Evolutionary conservation across 2,888 invertebrate species (phyloP), one percentile per base, ranked within the genome.

Genomic region (Agrilus mali): DNA sequence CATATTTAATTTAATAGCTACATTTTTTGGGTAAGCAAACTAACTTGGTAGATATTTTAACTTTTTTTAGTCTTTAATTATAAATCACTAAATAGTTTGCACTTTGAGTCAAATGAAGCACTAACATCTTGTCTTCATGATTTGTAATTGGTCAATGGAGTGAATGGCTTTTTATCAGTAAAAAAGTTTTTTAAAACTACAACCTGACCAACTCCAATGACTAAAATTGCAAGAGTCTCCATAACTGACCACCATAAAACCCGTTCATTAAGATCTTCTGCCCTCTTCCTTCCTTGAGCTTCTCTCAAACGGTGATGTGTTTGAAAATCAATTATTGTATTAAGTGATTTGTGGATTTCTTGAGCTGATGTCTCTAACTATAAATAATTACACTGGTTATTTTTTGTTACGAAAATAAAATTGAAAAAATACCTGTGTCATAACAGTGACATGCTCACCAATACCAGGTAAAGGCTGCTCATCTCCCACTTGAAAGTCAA

Each of bases 401-500:
- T 22, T 17, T 39, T 33, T 31, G 15, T 5, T 40, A 12, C 12
- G 35, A 14, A 38, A 44, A 35, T 38, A 32, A 42, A n/a, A 12
- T 15, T 38, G 40, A 31, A 38, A 42, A 2, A 43, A 38, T 52
- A 86, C 86, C 79, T 89, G 88, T 47, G 96, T 96, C 69, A 96
- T 79, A 13, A 90, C 95, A 40, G 94, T 93, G 7, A 83, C 81
- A 65, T 92, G 92, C 55, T 88, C 88, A 32, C 86, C 86, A 43
- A 88, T 68, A 13, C 90, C 90, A 12, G 89, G 88, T 17, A 90
- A 67, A 1, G 87, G 79, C 38, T 78, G 75, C 65, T 94, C 93
- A 14, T 94, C 92, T 3, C 95, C 95, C 22, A 93, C 89, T 78
- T 93, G 89, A 59, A 97, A 85, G 66, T 96, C 96, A 83, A 98